phyloP scores from a whole-genome alignment of 2,113 vertebrate species.

The Bufo gargarizans region DNA sequence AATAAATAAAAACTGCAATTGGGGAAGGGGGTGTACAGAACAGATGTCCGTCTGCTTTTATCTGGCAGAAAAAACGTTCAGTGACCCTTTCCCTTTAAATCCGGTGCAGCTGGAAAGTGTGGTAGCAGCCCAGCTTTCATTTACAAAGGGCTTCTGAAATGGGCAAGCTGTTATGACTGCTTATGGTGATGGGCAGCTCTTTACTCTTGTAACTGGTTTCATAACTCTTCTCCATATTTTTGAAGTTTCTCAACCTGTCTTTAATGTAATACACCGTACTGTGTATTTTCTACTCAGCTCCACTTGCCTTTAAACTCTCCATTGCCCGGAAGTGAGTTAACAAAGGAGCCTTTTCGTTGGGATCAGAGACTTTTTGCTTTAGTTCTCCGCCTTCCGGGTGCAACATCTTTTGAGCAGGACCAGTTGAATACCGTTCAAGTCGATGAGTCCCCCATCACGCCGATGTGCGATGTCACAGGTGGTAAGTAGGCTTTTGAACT shows the following conservation, averaged over 20 bases:
- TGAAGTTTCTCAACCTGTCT: not conserved
- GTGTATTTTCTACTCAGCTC: slow-evolving; percentile 72
- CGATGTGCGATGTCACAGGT: slow-evolving; percentile 95
- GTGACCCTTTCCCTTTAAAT: too few relatives aligned
- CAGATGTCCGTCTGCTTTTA: too few relatives aligned
- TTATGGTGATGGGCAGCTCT: too few relatives aligned
- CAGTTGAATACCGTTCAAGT: slow-evolving; percentile 82
- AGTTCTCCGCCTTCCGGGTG: slow-evolving; percentile 86
- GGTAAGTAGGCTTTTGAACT: slow-evolving; percentile 68
- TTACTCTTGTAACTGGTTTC: too few relatives aligned
- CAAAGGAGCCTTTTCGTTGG: slow-evolving; percentile 95
- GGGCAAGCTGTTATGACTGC: too few relatives aligned
- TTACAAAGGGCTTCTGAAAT: too few relatives aligned
- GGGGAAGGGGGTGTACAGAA: too few relatives aligned
- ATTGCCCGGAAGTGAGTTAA: slow-evolving; percentile 90
- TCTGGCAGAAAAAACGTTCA: too few relatives aligned
- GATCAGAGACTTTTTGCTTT: slow-evolving; percentile 92
- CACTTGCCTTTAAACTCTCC: slow-evolving; percentile 93
- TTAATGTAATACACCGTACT: not conserved
- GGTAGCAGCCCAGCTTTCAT: too few relatives aligned
- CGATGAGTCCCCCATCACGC: slow-evolving; percentile 91
- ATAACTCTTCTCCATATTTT: not conserved
- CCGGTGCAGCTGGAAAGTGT: too few relatives aligned
- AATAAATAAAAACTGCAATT: too few relatives aligned
- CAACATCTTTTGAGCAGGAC: slow-evolving; percentile 81